Percentiles rank a stretch among this genome's conserved stretches.
These are phyloP conservation scores for Labrus mixtus DNA, from an alignment of 2,113 vertebrate species.

Conservation along the genomic window DNA sequence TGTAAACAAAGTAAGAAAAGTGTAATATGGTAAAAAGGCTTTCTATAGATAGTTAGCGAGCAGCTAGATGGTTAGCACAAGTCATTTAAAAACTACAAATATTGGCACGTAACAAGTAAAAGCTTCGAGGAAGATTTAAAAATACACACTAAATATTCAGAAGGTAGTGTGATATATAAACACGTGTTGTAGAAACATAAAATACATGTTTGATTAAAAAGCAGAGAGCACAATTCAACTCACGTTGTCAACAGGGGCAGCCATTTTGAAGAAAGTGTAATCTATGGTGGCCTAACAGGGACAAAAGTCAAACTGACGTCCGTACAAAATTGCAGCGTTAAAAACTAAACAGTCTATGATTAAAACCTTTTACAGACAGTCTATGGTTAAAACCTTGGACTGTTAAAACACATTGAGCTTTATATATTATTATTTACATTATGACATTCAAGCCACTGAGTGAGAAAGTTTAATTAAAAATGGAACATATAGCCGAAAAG, in stretches of 20 bases:
- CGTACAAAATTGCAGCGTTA: not conserved
- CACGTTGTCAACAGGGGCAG: constrained; percentile 75
- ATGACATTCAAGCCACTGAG: too few species aligned
- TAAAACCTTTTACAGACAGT: too few species aligned
- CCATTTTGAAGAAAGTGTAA: constrained; percentile 69
- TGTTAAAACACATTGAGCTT: too few species aligned
- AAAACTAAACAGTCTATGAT: too few species aligned
- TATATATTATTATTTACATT: too few species aligned
- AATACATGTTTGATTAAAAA: not conserved
- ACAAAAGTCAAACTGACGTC: not conserved
- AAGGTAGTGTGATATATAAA: not conserved
- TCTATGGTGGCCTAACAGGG: constrained; percentile 67
- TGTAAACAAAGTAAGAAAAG: not conserved
- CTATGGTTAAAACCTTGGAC: too few species aligned
- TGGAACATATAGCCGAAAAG: too few species aligned
- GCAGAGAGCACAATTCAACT: constrained; percentile 46
- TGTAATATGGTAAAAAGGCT: too few species aligned
- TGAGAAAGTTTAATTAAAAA: not conserved
- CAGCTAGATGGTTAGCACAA: not conserved
- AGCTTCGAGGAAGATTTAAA: rapidly evolving
- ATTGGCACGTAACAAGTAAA: not conserved
- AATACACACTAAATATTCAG: rapidly evolving
- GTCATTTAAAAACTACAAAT: not conserved
- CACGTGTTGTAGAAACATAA: not conserved
- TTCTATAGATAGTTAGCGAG: constrained; percentile 5